Conservation (phyloP, 2,888 invertebrate genomes). For the Dynastes grantii region DNA sequence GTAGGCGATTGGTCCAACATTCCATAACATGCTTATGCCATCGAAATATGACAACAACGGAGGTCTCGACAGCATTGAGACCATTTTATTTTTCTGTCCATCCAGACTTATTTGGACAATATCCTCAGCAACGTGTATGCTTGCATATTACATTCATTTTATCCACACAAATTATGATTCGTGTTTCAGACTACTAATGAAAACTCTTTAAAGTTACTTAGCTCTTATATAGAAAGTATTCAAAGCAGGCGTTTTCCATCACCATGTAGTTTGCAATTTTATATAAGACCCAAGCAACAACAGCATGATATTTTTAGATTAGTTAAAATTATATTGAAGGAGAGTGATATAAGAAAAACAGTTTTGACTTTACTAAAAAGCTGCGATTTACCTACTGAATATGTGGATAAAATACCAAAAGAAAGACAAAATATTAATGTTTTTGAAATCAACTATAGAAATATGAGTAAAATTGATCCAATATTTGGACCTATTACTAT, state of each 20-base stretch:
- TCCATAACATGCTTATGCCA: slow-evolving; percentile 53
- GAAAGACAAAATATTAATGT: slow-evolving; percentile 36
- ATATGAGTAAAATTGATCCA: slow-evolving; percentile 71
- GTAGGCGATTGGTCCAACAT: slow-evolving; percentile 26
- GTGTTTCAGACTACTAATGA: slow-evolving; percentile 87
- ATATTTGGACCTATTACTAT: slow-evolving; percentile 72
- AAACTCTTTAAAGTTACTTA: slow-evolving; percentile 89
- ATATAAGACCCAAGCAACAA: slow-evolving; percentile 78
- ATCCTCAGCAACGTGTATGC: slow-evolving; percentile 89
- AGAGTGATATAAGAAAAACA: slow-evolving; percentile 80
- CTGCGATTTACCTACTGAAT: slow-evolving; percentile 90
- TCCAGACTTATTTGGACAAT: slow-evolving; percentile 94
- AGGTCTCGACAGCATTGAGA: slow-evolving; percentile 91
- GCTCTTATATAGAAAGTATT: slow-evolving; percentile 87
- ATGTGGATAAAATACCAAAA: slow-evolving; percentile 82
- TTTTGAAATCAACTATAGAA: slow-evolving; percentile 64
- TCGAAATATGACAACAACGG: slow-evolving; percentile 80
- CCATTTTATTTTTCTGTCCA: slow-evolving; percentile 97
- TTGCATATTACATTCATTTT: neutral
- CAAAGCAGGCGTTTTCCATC: slow-evolving; percentile 77
- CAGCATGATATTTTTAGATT: slow-evolving; percentile 75
- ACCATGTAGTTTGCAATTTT: slow-evolving; percentile 83
- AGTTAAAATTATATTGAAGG: slow-evolving; percentile 82
- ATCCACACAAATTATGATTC: slow-evolving; percentile 33
- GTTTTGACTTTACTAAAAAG: slow-evolving; percentile 84